Base-by-base conservation (phyloP, 2,797 vertebrate species). In the Tolypeutes matacus region DNA sequence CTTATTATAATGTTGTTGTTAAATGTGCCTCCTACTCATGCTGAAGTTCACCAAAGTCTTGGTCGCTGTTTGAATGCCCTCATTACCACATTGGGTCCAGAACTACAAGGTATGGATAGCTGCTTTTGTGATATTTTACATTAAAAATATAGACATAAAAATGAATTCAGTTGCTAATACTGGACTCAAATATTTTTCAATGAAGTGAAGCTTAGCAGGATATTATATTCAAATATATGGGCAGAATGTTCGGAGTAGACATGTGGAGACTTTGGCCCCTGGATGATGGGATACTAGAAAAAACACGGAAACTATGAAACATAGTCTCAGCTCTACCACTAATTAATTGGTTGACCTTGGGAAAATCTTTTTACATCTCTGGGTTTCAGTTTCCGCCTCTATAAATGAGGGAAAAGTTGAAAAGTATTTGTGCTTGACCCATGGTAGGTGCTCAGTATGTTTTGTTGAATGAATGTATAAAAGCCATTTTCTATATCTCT, bases 1-100 rank as follows among this genome's bases (percentile, higher is more conserved):
- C 98, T 99, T 67, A 98, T 99, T 91, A 98, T 99, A 60, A 98
- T 98, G 78, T 97, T 99, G 94, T 97, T 99, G 94, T 98, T 99
- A 92, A 98, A 98, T 25, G 98, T 99, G 27, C 98, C 99, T 64
- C 98, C 98, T 27, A 98, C 99, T n/a, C 98, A 99, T 5, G 73
- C 98, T 4, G 99, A 99, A 98, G 99, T 99, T 88, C 99, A 99
- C 96, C 98, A 98, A 95, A 99, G 99, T 96, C 99, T 99, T 91
- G 99, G 99, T 18, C 98, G 99, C 95, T 99, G 99, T 97, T 98
- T 99, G 94, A 99, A 99, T 86, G 98, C 98, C 15, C 99, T 99
- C 85, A 99, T 99, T 97, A 99, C 99, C 91, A 98, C 98, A 0
- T 97, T 99, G 98, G 99, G 99, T 42, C 99, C 99, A 20, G 99